These are phyloP conservation scores for Mimumesa dahlbomi DNA, from an alignment of 2,888 invertebrate genomes.

Conservation along the genomic window DNA sequence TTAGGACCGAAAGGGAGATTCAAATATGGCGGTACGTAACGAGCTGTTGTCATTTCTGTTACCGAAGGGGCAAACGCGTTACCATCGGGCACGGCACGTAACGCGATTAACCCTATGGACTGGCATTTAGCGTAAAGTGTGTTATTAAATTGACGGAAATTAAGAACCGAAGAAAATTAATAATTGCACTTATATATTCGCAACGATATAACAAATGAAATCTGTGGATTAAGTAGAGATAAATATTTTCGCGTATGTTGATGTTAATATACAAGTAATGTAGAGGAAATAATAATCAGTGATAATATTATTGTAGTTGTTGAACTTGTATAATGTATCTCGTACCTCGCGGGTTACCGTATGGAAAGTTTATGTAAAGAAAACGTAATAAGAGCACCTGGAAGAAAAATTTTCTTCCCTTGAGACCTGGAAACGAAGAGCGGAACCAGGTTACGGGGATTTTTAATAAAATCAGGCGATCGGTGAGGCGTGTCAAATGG, in stretches of 20 bases:
- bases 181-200: too few relatives aligned
- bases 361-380: not conserved
- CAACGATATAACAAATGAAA: too few relatives aligned
- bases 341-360: not conserved
- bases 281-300: too few relatives aligned
- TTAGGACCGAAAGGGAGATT: conserved; percentile 34
- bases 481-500: conserved; percentile 68
- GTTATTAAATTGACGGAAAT: not conserved
- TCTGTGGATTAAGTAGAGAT: too few relatives aligned
- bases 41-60: conserved; percentile 58
- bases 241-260: too few relatives aligned
- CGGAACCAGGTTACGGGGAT: conserved; percentile 64
- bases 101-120: conserved; percentile 34
- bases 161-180: not conserved
- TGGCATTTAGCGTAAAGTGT: not conserved
- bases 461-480: conserved; percentile 69
- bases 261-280: too few relatives aligned
- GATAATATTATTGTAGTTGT: too few relatives aligned
- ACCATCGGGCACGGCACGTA: conserved; percentile 25
- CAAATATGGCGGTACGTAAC: conserved; percentile 54
- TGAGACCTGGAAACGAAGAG: conserved; percentile 36
- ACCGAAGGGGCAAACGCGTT: conserved; percentile 48
- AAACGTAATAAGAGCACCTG: conserved; percentile 29
- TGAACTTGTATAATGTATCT: too few relatives aligned
- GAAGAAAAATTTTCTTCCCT: conserved; percentile 44